phyloP scores from a whole-genome alignment of 2,888 invertebrate species.

The Volucella zonaria region DNA sequence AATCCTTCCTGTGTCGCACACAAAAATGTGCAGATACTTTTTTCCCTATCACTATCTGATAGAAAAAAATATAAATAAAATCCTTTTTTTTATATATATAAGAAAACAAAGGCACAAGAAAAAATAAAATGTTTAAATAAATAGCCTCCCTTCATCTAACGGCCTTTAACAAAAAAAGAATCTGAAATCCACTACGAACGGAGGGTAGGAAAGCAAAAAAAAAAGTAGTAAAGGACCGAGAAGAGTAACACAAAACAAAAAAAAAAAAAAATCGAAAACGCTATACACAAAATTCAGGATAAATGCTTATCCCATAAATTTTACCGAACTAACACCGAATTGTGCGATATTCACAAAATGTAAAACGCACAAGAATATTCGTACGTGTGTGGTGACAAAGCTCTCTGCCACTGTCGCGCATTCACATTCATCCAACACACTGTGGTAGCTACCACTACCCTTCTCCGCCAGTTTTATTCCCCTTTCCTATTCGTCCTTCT shows the following conservation, averaged over 20 bases:
- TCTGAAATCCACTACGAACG: conserved; percentile 51
- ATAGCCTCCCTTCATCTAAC: conserved; percentile 66
- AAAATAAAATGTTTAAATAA: conserved; percentile 61
- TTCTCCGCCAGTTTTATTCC: not conserved
- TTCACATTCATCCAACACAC: conserved; percentile 48
- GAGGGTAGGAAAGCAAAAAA: conserved; percentile 10
- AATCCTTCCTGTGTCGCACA: conserved; percentile 25
- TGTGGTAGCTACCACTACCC: not conserved
- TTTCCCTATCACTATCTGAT: conserved; percentile 42
- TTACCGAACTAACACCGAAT: conserved; percentile 69
- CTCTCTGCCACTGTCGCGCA: conserved; percentile 44
- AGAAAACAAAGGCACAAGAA: conserved; percentile 26
- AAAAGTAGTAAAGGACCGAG: not conserved
- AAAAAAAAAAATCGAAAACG: conserved; percentile 43
- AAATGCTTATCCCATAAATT: conserved; percentile 72
- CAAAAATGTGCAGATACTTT: conserved; percentile 22
- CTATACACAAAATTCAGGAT: conserved; percentile 67
- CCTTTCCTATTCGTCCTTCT: conserved; percentile 12
- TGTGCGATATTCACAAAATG: conserved; percentile 53
- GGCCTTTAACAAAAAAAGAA: conserved; percentile 34
- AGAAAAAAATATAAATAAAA: conserved; percentile 23
- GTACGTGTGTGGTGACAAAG: conserved; percentile 66
- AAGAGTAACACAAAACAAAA: not conserved
- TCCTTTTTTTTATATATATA: conserved; percentile 43
- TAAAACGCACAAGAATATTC: conserved; percentile 58